Base-by-base conservation (phyloP, 2,888 invertebrate species). In the Elysia crispata region DNA sequence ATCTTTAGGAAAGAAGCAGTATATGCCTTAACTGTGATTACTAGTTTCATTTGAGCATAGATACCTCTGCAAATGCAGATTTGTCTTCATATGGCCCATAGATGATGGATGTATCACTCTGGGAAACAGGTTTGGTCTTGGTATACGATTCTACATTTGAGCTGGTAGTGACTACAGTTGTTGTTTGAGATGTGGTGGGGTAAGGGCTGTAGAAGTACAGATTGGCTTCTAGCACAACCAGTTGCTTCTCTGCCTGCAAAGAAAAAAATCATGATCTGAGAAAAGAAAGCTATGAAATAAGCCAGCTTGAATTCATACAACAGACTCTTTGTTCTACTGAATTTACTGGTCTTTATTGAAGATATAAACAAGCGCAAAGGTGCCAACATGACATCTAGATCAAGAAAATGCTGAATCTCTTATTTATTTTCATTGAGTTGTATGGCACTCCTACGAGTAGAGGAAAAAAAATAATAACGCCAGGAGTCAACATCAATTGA, bases 11-110 rank as follows among this genome's bases (percentile, higher is more conserved):
- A 70, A 13, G 13, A 20, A 54, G 54, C 54, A 54, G 20, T 20
- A 54, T 0, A 31, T 15, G 60, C 20, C n/a, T 11, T 15, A 23
- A 5, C 72, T 81, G 54, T 54, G n/a, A n/a, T n/a, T n/a, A n/a
- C n/a, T n/a, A n/a, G n/a, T n/a, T n/a, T n/a, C n/a, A n/a, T n/a
- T n/a, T n/a, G n/a, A n/a, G n/a, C n/a, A n/a, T n/a, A 6, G 5
- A 72, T 83, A 91, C 91, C 88, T 90, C 85, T 33, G 94, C 91
- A 85, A 94, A 94, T 0, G 95, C 93, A 82, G 94, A 93, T 81
- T 95, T 93, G 86, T 96, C 95, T 78, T 95, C 94, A 91, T 96
- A 98, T 0, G 98, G 96, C 6, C 99, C 99, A 91, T 97, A 98
- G 0, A 94, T 94, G 72, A 99, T 94, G n/a, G 94, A 94, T 33